Base-by-base conservation (phyloP, 2,113 vertebrate genomes). In the Ibidorhyncha struthersii region DNA sequence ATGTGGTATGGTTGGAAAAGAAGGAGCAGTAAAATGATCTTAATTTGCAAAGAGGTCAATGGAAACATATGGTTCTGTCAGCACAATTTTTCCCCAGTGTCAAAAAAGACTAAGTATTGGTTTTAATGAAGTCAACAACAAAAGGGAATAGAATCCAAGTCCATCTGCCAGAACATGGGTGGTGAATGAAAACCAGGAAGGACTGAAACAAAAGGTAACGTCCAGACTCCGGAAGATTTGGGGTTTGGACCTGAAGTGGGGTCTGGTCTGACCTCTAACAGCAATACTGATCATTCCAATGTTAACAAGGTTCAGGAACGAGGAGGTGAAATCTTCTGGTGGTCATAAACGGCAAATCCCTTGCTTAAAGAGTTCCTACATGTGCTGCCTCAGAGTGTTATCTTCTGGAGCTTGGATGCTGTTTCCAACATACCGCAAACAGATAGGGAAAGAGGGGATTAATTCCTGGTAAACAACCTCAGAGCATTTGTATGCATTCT, bases 401-500 rank as follows among this genome's bases (percentile, higher is more conserved):
- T 96, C 96, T 96, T 96, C 66, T 91, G 81, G 67, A 95, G 91
- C 53, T 91, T 78, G 95, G 86, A 88, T 90, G 81, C 78, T 88
- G 66, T 84, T 96, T 93, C 93, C 82, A 96, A 78, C 95, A 97
- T 97, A 96, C 91, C 89, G 89, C 82, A 95, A 95, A 94, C 63
- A 92, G 93, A 97, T 82, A 94, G 91, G 90, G 86, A 74, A 93
- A 91, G 86, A 89, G 52, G 52, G 94, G 94, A 95, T 95, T 95
- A 95, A 97, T 95, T 82, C 91, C 86, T 93, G 66, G 92, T 96
- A 96, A 97, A 97, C 93, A 96, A 93, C 67, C 81, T 71, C 80
- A 62, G 93, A 93, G 84, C 65, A 90, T 97, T 96, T 95, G 93
- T 91, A 97, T 93, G 90, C 94, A 97, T 96, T 97, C 90, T 95